Percentiles rank a stretch among this genome's conserved stretches.
These are phyloP conservation scores for Propithecus coquereli DNA, from an alignment of 2,113 vertebrate genomes.

Conservation along the genomic window DNA sequence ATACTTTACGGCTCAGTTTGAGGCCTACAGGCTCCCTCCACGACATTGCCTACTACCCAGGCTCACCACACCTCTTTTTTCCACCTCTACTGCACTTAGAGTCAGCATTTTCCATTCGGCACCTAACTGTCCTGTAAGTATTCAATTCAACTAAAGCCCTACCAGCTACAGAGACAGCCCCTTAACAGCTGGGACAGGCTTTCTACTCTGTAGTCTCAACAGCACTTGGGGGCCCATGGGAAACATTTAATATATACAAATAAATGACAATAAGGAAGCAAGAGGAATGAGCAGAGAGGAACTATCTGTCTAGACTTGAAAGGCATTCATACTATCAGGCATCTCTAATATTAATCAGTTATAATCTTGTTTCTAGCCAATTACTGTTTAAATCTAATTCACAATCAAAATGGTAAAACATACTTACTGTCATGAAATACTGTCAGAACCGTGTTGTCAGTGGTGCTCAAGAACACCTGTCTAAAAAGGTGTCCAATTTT, in stretches of 20 bases:
- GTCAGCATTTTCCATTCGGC: background rate
- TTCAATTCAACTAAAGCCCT: background rate
- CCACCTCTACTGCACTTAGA: background rate
- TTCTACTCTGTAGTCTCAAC: background rate
- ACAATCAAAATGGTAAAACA: background rate
- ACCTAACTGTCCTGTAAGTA: background rate
- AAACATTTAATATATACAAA: background rate
- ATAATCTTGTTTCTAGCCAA: background rate
- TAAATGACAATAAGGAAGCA: background rate
- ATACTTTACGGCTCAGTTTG: background rate
- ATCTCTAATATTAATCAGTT: background rate
- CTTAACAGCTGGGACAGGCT: background rate
- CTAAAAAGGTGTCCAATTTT: background rate
- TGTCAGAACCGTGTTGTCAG: background rate
- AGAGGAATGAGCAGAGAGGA: background rate
- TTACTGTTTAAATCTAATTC: background rate
- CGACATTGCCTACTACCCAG: background rate
- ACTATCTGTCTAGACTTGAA: background rate
- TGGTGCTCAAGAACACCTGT: background rate
- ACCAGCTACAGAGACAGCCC: background rate
- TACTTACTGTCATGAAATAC: conserved; percentile 67
- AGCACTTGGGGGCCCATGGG: background rate
- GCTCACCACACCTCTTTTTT: background rate
- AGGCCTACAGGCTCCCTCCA: background rate
- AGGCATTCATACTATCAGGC: background rate